Evolutionary conservation across 35 echinoderm and acorn worm genomes (phyloP).

Genomic region (Ophioderma brevispina): DNA sequence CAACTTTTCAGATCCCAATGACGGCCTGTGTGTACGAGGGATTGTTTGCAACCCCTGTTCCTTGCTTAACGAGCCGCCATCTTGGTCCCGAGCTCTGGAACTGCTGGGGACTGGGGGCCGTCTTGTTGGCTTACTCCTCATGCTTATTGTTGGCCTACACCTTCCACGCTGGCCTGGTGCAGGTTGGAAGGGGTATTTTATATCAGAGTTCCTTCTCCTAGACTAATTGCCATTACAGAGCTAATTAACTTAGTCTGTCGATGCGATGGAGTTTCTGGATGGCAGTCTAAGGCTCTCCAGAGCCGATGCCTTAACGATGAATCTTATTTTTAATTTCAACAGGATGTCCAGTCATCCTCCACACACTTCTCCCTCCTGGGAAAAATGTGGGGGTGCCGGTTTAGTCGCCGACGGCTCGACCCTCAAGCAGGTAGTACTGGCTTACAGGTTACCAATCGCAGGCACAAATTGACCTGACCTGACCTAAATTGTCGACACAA

Average conservation of each 20-base stretch:
- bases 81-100: slow-evolving; percentile 23
- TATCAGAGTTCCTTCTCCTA: slow-evolving; percentile 18
- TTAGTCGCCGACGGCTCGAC: too few relatives aligned
- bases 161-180: slow-evolving; percentile 33
- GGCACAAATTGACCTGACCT: too few relatives aligned
- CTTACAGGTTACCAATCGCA: too few relatives aligned
- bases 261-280: too few relatives aligned
- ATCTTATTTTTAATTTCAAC: too few relatives aligned
- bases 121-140: slow-evolving; percentile 19
- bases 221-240: slow-evolving; percentile 2
- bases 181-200: slow-evolving; percentile 38
- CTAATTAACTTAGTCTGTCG: slow-evolving; percentile 9
- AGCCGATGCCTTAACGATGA: too few relatives aligned
- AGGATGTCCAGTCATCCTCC: too few relatives aligned
- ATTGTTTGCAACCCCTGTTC: slow-evolving; percentile 47
- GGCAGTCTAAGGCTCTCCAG: too few relatives aligned
- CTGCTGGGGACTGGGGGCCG: slow-evolving; percentile 42
- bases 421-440: too few relatives aligned
- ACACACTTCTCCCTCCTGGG: too few relatives aligned
- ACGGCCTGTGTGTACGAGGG: slow-evolving; percentile 30
- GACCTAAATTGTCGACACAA: too few relatives aligned
- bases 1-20: slow-evolving; percentile 20
- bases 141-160: slow-evolving; percentile 15
- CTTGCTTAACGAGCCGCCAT: slow-evolving; percentile 24
- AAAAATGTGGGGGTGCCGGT: too few relatives aligned